Conservation (phyloP, 2,113 vertebrate genomes). For the Felis chaus region DNA sequence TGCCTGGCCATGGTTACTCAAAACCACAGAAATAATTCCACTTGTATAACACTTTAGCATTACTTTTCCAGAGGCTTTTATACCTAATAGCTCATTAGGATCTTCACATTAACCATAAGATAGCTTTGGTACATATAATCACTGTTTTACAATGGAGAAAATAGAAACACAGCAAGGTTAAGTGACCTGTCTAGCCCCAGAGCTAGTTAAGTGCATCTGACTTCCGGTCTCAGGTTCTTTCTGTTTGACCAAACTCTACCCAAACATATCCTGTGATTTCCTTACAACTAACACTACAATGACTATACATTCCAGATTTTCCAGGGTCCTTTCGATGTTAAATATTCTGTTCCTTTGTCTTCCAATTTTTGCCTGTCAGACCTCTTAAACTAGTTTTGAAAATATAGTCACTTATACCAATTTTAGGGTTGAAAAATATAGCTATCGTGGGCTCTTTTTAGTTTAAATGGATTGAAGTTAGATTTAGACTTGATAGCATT, state of each 20-base stretch:
- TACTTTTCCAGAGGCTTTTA: not conserved
- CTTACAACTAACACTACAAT: not conserved
- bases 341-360: not conserved
- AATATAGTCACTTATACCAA: not conserved
- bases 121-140: not conserved
- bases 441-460: not conserved
- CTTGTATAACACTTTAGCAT: not conserved
- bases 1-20: not conserved
- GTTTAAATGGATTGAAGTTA: not conserved
- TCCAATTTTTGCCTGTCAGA: not conserved
- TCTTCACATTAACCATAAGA: not conserved
- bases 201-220: not conserved
- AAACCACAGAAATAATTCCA: not conserved
- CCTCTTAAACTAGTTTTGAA: not conserved
- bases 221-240: not conserved
- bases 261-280: not conserved
- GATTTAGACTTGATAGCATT: not conserved
- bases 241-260: not conserved
- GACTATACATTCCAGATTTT: not conserved
- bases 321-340: not conserved
- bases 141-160: not conserved
- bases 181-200: not conserved
- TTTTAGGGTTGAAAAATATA: not conserved
- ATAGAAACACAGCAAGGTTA: not conserved
- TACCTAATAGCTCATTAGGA: not conserved